Conservation (phyloP, 2,888 invertebrate genomes). For the Seira musarum region DNA sequence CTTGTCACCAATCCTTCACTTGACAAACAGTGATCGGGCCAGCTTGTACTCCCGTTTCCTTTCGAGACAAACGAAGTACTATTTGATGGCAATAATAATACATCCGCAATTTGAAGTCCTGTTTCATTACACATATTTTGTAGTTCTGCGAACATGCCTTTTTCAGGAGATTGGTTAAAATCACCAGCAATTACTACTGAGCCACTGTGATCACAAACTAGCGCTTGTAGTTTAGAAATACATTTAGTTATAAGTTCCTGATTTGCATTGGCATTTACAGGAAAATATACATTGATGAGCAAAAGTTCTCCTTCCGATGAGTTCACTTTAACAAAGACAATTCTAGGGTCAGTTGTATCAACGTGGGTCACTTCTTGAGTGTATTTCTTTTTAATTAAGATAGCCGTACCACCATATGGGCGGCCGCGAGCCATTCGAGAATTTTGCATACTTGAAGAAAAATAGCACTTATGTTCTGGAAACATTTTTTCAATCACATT, state of each 20-base stretch:
- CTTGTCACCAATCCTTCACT: not conserved
- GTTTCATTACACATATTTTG: not conserved
- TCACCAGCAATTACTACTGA: conserved; percentile 24
- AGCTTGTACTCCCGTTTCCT: not conserved
- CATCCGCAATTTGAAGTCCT: not conserved
- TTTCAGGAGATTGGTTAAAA: not conserved
- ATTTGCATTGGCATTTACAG: not conserved
- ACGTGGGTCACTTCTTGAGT: not conserved
- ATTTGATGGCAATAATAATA: not conserved
- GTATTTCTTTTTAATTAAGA: not conserved
- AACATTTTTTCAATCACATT: not conserved
- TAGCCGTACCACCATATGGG: conserved; percentile 28
- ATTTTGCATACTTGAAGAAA: not conserved
- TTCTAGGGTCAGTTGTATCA: not conserved
- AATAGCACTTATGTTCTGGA: not conserved
- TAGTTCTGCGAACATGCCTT: not conserved
- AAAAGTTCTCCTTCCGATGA: not conserved
- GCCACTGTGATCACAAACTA: conserved; percentile 1
- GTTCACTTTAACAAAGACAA: not conserved
- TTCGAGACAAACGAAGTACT: conserved; percentile 1
- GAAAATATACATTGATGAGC: conserved; percentile 35
- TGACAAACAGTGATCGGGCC: conserved; percentile 19
- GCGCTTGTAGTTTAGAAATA: not conserved
- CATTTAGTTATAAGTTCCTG: not conserved
- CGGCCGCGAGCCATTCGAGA: not conserved